phyloP scores from a whole-genome alignment of 2,113 vertebrate species.

The Neolamprologus cancellatus region DNA sequence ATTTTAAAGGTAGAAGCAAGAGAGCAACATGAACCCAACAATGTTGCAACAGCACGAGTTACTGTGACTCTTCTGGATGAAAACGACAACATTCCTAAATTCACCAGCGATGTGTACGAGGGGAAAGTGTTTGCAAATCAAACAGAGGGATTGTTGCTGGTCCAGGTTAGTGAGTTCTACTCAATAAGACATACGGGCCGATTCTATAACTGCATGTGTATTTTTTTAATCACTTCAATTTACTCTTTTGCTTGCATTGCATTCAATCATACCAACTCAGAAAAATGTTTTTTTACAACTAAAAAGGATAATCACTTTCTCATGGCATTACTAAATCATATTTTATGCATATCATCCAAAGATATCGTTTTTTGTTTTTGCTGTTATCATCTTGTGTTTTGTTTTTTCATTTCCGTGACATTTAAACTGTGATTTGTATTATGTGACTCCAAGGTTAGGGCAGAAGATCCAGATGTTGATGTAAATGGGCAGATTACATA shows the following conservation, averaged over 20 bases:
- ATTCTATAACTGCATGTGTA: neutral
- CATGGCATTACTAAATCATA: neutral
- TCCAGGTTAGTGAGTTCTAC: conserved; percentile 58
- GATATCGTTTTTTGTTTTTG: neutral
- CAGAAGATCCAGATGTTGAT: conserved; percentile 67
- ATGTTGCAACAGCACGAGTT: neutral
- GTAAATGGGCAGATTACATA: conserved; percentile 69
- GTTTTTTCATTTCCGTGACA: neutral
- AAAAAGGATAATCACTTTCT: neutral
- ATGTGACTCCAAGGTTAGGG: conserved; percentile 58
- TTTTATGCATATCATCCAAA: neutral
- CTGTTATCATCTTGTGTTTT: neutral
- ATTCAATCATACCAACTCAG: neutral
- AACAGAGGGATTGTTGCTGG: conserved; percentile 63
- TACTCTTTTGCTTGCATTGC: neutral
- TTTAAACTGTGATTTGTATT: neutral
- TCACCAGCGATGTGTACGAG: conserved; percentile 47
- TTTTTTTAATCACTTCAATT: neutral
- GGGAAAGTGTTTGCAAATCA: conserved; percentile 63
- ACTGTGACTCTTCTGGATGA: conserved; percentile 66
- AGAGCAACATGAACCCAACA: conserved; percentile 28
- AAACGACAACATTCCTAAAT: conserved; percentile 76
- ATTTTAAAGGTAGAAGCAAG: conserved; percentile 65
- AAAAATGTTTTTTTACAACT: neutral
- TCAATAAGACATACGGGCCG: neutral